Conservation (phyloP, 2,888 invertebrate genomes). For the Spodoptera littoralis region DNA sequence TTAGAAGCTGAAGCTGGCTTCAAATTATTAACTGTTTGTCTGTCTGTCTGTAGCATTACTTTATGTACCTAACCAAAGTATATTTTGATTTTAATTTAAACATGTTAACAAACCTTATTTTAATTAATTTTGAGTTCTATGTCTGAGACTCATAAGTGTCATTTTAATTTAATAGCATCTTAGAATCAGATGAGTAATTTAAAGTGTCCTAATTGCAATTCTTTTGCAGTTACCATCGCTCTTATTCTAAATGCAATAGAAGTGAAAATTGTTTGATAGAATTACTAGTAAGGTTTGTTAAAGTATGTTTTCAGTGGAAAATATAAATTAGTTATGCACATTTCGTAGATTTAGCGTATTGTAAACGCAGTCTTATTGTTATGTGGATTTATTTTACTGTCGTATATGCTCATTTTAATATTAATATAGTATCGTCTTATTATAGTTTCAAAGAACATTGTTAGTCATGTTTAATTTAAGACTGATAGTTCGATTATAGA, state of each 20-base stretch:
- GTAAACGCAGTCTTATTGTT: slow-evolving; percentile 28
- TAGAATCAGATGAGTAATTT: too few species aligned
- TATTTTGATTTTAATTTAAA: too few species aligned
- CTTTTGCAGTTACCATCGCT: too few species aligned
- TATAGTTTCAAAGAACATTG: slow-evolving; percentile 59
- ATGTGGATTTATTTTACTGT: slow-evolving; percentile 40
- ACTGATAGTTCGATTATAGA: slow-evolving; percentile 76
- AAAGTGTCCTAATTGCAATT: too few species aligned
- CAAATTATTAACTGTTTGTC: slow-evolving; percentile 30
- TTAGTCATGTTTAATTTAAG: slow-evolving; percentile 77
- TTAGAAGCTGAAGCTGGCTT: slow-evolving; percentile 46
- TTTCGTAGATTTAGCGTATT: slow-evolving; percentile 44
- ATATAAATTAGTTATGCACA: slow-evolving; percentile 27
- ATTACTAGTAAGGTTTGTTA: too few species aligned
- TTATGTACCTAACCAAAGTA: slow-evolving; percentile 9
- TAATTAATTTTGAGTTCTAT: too few species aligned
- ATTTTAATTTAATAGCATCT: too few species aligned
- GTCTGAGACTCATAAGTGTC: too few species aligned
- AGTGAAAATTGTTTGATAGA: too few species aligned
- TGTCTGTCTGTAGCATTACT: slow-evolving; percentile 35
- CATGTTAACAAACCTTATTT: too few species aligned
- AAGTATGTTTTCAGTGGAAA: too few species aligned
- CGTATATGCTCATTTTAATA: slow-evolving; percentile 58
- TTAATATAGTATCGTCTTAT: slow-evolving; percentile 48
- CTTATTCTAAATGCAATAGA: too few species aligned